These are phyloP conservation scores for Propithecus perrieri DNA, from an alignment of 2,797 vertebrate genomes.

Conservation along the genomic window DNA sequence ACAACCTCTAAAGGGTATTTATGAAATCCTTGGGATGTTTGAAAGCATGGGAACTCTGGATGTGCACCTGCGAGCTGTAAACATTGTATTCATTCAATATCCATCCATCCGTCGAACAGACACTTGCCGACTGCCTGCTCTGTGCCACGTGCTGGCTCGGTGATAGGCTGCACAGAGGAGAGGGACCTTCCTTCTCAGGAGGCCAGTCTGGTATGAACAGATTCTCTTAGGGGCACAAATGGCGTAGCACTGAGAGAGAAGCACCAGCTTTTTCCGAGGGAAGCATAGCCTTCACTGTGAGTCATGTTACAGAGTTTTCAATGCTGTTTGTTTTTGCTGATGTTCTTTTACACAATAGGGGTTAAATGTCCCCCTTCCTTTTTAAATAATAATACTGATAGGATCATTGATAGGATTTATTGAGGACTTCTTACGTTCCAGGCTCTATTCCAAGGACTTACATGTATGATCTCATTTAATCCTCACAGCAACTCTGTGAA, in stretches of 20 bases:
- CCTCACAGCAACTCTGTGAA: not conserved
- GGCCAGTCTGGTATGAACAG: too few species aligned
- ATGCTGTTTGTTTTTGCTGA: not conserved
- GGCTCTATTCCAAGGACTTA: not conserved
- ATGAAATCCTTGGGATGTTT: not conserved
- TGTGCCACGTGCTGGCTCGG: not conserved
- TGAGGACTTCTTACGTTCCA: not conserved
- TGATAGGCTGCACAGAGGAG: rapidly evolving
- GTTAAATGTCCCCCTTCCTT: not conserved
- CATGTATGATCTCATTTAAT: not conserved
- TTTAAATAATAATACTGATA: not conserved
- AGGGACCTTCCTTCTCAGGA: not conserved
- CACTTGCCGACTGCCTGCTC: not conserved
- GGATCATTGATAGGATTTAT: not conserved
- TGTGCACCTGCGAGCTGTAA: not conserved
- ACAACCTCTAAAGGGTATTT: not conserved
- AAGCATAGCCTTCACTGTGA: not conserved
- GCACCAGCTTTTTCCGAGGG: not conserved
- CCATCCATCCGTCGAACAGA: not conserved
- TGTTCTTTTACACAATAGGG: not conserved
- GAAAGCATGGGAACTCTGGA: not conserved
- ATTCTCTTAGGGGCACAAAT: too few species aligned
- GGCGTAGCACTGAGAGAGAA: not conserved
- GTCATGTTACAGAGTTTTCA: rapidly evolving
- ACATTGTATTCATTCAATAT: not conserved